Evolutionary conservation across 2,797 vertebrate genomes (phyloP).

Genomic region (Melanitta fusca): DNA sequence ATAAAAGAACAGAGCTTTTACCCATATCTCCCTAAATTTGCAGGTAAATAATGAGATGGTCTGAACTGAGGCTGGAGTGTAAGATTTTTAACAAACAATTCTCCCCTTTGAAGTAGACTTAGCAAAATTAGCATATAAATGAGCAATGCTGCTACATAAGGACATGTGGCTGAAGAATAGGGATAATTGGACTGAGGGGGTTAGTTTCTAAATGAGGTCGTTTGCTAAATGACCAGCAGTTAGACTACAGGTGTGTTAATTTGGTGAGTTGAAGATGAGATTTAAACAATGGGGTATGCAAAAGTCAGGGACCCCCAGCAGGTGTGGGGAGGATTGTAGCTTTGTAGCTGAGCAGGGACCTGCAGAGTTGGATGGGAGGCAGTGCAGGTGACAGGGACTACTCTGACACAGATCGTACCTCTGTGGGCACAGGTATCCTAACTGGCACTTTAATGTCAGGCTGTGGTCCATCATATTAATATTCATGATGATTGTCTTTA

Average conservation of each 20-base stretch:
- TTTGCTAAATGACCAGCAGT: slow-evolving; percentile 30
- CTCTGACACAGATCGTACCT: not conserved
- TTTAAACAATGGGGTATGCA: not conserved
- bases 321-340: rapidly evolving
- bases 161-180: not conserved
- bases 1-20: slow-evolving; percentile 71
- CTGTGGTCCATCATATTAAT: not conserved
- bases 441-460: rapidly evolving
- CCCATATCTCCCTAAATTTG: slow-evolving; percentile 70
- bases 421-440: not conserved
- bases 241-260: not conserved
- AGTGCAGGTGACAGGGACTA: not conserved
- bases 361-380: not conserved
- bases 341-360: not conserved
- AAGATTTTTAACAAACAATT: slow-evolving; percentile 76
- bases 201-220: slow-evolving; percentile 11
- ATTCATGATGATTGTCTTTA: not conserved
- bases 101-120: slow-evolving; percentile 76
- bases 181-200: slow-evolving; percentile 51
- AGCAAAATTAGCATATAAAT: slow-evolving; percentile 75
- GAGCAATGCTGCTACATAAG: slow-evolving; percentile 50
- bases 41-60: slow-evolving; percentile 80
- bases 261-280: not conserved
- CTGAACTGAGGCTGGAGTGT: slow-evolving; percentile 65
- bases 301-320: rapidly evolving